Conservation (phyloP, 2,113 vertebrate genomes). For the Amblyopsis rosae region DNA sequence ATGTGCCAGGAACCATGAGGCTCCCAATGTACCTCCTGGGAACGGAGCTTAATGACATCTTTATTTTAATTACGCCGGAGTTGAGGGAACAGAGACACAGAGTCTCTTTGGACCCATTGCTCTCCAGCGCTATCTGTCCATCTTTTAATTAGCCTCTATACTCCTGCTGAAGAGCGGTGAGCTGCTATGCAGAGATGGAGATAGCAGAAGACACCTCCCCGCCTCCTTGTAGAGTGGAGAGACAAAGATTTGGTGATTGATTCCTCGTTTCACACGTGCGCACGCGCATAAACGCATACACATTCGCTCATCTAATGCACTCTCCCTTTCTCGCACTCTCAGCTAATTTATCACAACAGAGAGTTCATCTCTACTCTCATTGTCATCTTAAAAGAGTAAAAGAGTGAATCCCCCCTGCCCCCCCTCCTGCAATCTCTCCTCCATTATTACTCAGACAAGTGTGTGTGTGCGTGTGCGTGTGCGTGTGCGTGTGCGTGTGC, state of each 20-base stretch:
- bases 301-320: not conserved
- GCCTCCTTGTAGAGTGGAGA: conserved; percentile 28
- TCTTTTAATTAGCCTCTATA: conserved; percentile 71
- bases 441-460: not conserved
- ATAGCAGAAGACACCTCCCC: conserved; percentile 33
- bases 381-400: conserved; percentile 17
- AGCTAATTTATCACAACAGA: conserved; percentile 25
- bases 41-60: conserved; percentile 20
- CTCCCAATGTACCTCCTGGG: not conserved
- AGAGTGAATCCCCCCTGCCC: not conserved
- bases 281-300: not conserved
- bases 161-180: conserved; percentile 50
- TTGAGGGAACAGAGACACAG: conserved; percentile 45
- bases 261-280: conserved; percentile 2
- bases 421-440: not conserved
- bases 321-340: not conserved
- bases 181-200: conserved; percentile 34
- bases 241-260: conserved; percentile 44
- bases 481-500: not conserved
- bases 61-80: conserved; percentile 63
- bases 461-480: not conserved
- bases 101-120: conserved; percentile 47
- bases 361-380: conserved; percentile 9
- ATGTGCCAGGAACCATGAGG: not conserved
- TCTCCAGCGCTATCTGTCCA: conserved; percentile 51